phyloP scores from a whole-genome alignment of 2,888 invertebrate genomes.

The Parnassius orleans region DNA sequence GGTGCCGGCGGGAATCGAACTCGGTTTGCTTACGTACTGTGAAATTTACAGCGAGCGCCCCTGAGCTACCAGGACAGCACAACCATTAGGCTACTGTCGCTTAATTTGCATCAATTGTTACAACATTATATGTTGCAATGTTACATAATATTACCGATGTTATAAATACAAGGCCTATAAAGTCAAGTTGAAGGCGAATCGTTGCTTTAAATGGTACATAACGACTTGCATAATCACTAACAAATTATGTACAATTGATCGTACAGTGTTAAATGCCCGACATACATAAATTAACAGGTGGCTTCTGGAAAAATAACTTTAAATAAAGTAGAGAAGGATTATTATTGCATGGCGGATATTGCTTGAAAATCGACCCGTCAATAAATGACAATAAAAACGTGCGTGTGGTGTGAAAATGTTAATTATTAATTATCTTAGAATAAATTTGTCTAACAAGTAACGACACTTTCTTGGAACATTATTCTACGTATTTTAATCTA shows the following conservation, averaged over 20 bases:
- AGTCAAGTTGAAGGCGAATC: constrained; percentile 24
- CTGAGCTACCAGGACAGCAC: too few species aligned
- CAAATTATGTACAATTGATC: neutral
- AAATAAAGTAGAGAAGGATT: neutral
- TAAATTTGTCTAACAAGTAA: too few species aligned
- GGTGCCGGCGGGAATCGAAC: too few species aligned
- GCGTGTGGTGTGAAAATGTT: too few species aligned
- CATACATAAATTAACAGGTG: neutral
- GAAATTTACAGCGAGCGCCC: too few species aligned
- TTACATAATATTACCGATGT: neutral
- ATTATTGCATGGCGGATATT: neutral
- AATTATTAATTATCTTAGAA: too few species aligned
- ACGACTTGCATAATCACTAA: neutral
- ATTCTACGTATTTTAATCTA: too few species aligned
- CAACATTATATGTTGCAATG: neutral
- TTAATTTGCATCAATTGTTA: neutral
- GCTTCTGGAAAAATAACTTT: neutral
- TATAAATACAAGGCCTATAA: constrained; percentile 9
- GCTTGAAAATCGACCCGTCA: too few species aligned
- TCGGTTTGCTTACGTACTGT: too few species aligned
- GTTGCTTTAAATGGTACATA: neutral
- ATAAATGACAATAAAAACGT: too few species aligned
- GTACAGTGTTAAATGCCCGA: neutral
- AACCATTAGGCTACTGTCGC: too few species aligned
- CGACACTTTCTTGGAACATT: too few species aligned